Evolutionary conservation across 2,888 invertebrate species (phyloP), one percentile per base, ranked within the genome.

Genomic region (Dryocosmus kuriphilus): DNA sequence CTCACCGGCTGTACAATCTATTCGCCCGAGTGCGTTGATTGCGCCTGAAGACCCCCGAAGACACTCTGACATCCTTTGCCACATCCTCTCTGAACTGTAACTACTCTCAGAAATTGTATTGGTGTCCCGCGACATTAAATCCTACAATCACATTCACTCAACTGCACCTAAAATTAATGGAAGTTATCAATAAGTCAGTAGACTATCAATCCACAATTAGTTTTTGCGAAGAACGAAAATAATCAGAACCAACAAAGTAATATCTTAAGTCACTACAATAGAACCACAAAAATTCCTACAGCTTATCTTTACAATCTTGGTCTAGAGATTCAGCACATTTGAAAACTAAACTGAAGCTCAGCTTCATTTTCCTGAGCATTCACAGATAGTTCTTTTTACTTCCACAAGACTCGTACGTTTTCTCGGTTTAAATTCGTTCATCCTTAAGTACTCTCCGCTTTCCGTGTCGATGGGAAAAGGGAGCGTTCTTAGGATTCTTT

Each of bases 21-120:
- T 84, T 85, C 85, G 76, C 61, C 78, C 79, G 80, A 83, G 82
- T 83, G 82, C 82, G 80, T 84, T 86, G 83, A 86, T 86, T 84
- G 82, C 83, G 81, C 82, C 77, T 79, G 73, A 80, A 80, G 80
- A 85, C 77, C 75, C 82, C 77, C 80, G 78, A 81, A 87, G 84
- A 80, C 85, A 84, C 85, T 71, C 16, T 32, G 51, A 71, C 51
- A 71, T 71, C 51, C 32, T 71, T 71, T 71, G n/a, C 46, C 51
- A 55, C 30, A 71, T 71, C 27, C 51, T n/a, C 30, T 24, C 67
- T 30, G 19, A 71, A 55, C 32, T 32, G 30, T 32, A 71, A 71
- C 46, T 71, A 71, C 51, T 71, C 30, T 27, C 38, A 27, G 46
- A 32, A 32, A 55, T 55, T 71, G 46, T 27, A 67, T 27, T 32